A percentile compares a stretch with the other conserved stretches of the same genome.
These are phyloP conservation scores for Chironex yamaguchii DNA, from an alignment of 30 jellyfish, hydroid and myxozoan genomes.

Conservation along the genomic window DNA sequence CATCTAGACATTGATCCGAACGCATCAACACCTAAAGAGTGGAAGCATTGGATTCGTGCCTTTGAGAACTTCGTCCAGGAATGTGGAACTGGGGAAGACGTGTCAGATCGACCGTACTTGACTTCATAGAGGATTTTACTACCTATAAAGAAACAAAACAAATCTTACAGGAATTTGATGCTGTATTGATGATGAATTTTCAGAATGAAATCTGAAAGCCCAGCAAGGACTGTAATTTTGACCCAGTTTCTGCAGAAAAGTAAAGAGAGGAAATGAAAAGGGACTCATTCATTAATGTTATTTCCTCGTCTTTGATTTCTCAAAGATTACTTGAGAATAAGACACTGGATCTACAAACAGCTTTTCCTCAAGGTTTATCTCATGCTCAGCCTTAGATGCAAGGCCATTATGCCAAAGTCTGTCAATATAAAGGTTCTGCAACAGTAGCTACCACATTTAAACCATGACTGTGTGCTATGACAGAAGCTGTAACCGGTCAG, in stretches of 20 bases:
- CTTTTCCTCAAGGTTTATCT: neutral
- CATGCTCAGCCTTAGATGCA: constrained; percentile 60
- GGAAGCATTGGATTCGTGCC: neutral
- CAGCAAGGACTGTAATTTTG: neutral
- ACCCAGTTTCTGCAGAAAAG: neutral
- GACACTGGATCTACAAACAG: neutral
- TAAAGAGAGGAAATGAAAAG: neutral
- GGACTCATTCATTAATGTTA: neutral
- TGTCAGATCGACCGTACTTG: neutral
- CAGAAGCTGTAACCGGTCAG: constrained; percentile 30
- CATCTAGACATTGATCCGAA: neutral
- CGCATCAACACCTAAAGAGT: neutral
- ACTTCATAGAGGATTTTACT: neutral
- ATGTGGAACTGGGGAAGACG: neutral
- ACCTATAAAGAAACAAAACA: neutral
- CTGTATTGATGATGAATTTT: neutral
- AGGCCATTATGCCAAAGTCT: constrained; percentile 77
- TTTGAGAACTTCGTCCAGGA: neutral
- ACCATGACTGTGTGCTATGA: constrained; percentile 45
- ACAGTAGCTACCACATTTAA: constrained; percentile 38
- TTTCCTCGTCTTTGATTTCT: neutral
- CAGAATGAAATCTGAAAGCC: neutral
- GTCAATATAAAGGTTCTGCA: constrained; percentile 52
- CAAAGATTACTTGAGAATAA: neutral
- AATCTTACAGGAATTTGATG: neutral